phyloP scores from a whole-genome alignment of 2,797 vertebrate genomes.

The Oceanodroma leucorhoa region DNA sequence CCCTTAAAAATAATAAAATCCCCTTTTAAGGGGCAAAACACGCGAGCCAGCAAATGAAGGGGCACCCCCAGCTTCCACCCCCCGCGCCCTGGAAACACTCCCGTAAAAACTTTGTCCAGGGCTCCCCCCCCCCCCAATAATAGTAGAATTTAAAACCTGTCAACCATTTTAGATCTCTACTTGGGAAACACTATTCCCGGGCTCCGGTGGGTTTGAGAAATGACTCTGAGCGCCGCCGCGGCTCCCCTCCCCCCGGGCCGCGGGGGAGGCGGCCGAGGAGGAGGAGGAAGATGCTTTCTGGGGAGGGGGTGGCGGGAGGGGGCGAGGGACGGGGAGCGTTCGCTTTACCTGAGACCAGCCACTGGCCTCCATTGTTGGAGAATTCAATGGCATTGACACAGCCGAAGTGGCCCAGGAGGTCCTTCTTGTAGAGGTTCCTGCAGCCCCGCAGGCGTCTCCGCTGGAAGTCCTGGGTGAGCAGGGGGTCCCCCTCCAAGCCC shows the following conservation, averaged over 20 bases:
- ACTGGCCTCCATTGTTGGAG: conserved; percentile 96
- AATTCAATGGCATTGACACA: conserved; percentile 99
- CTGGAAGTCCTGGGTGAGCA: conserved; percentile 95
- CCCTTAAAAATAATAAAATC: background rate
- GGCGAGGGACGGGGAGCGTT: conserved; percentile 17
- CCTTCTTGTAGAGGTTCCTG: conserved; percentile 93
- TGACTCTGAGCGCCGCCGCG: background rate
- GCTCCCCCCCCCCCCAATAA: background rate
- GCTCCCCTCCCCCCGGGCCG: background rate
- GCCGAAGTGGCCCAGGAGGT: conserved; percentile 96
- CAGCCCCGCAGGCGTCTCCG: conserved; percentile 89
- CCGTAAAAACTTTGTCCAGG: conserved; percentile 64
- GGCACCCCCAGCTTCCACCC: background rate
- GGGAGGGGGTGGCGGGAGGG: background rate
- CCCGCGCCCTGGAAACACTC: conserved; percentile 30
- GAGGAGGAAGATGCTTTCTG: conserved; percentile 10
- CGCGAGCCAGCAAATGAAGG: background rate
- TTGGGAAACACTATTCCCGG: conserved; percentile 32
- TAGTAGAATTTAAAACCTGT: conserved; percentile 66
- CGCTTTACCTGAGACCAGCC: conserved; percentile 94
- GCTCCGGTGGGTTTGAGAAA: background rate
- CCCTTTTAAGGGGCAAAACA: background rate
- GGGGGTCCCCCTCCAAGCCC: conserved; percentile 86
- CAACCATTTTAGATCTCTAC: conserved; percentile 77
- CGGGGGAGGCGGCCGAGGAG: background rate